Evolutionary conservation across 2,888 invertebrate species (phyloP), one percentile per base, ranked within the genome.

Genomic region (Heliconius aoede): DNA sequence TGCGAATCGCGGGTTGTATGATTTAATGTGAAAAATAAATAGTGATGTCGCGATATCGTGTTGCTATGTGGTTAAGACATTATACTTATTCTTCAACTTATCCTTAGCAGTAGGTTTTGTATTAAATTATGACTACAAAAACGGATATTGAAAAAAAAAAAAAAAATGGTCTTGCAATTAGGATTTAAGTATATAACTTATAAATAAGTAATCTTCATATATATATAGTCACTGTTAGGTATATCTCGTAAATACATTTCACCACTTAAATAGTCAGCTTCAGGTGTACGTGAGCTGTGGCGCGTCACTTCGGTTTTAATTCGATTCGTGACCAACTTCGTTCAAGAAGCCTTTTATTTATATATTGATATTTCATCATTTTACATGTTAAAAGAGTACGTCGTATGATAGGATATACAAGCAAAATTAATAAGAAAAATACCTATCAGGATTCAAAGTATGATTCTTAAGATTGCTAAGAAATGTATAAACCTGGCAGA

Each of bases 321-420:
- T 72, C 82, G 84, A 85, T 84, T 85, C 84, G 85, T 85, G 87
- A 85, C 87, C 78, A 84, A 84, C 89, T 89, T 87, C 85, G 88
- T 89, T 88, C 85, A 86, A 87, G 83, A 77, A 77, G 69, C 82
- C 89, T 32, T 64, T 36, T 64, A 64, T 36, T 64, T n/a, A n/a
- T 65, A 11, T 64, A 18, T 46, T n/a, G n/a, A n/a, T n/a, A 55
- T 30, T 64, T 30, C 64, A 32, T 36, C 13, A n/a, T n/a, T 15
- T n/a, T 65, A 65, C 3, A n/a, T 65, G 32, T 64, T 30, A 64
- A 11, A 3, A 9, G n/a, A 8, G 32, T 32, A n/a, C n/a, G n/a
- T n/a, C n/a, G 8, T 9, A 32, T 8, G 7, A 3, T 7, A 30
- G 30, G 30, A 30, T 30, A 3, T 4, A 7, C 30, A 30, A 3